Evolutionary conservation across 2,888 invertebrate species (phyloP), one percentile per base, ranked within the genome.

Genomic region (Lepidocyrtoides sp.): DNA sequence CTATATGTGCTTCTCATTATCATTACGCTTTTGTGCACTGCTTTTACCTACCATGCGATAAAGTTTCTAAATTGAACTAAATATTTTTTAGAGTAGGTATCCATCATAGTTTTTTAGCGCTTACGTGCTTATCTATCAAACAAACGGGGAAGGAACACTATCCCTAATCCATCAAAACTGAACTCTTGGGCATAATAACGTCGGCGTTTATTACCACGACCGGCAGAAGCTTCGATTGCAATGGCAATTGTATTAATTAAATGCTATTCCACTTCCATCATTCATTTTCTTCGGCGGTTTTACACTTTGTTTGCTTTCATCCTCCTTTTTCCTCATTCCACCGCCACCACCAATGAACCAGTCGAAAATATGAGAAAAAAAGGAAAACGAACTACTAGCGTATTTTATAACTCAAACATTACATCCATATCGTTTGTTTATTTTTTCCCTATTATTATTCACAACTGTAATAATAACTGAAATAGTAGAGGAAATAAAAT

Each of bases 131-230:
- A n/a, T 17, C 51, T 41, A 41, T 41, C 51, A 5, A 51, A 51
- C 3, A 51, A 10, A 4, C n/a, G 51, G 17, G 51, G 51, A 51
- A 63, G 29, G 4, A 10, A 14, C 60, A 63, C 0, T 32, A 29
- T 66, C 36, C 23, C 44, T 75, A 75, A 75, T 75, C 75, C 48
- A 75, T 75, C 75, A 75, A 23, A 75, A 44, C 20, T 44, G 32
- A 75, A 48, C 66, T 66, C 66, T 66, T 36, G 7, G 66, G 36
- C 66, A 36, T 66, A 36, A 66, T 36, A 32, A 36, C 36, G 32
- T 66, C 66, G 36, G 66, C 7, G 32, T 66, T 66, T 14, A 17
- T 66, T 17, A 32, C 8, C 66, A 36, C 29, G 0, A 57, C 57
- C 57, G 10, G 54, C 3, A 69, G 8, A 17, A 26, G n/a, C 23